Percentiles rank a stretch among this genome's conserved stretches.
Evolutionary conservation across 2,113 vertebrate species (phyloP).

Genomic region (Setophaga petechia): DNA sequence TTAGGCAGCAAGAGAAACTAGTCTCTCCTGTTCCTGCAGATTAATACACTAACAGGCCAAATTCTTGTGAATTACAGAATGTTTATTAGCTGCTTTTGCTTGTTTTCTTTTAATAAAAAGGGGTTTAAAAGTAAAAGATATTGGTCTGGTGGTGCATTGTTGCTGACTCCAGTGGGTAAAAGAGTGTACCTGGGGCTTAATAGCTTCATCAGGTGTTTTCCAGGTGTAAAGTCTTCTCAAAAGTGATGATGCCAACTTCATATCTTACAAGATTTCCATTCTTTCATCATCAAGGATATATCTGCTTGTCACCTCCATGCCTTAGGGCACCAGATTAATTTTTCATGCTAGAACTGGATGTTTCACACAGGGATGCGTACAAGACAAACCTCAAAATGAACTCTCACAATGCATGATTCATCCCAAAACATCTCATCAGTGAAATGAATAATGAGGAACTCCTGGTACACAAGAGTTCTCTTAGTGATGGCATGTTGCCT

Average conservation of each 20-base stretch:
- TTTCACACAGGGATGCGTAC: background rate
- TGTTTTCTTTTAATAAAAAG: background rate
- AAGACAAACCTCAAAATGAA: constrained; percentile 1
- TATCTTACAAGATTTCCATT: background rate
- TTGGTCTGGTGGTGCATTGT: background rate
- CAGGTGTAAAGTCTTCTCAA: background rate
- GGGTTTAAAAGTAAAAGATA: background rate
- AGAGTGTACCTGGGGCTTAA: background rate
- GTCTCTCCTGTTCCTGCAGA: background rate
- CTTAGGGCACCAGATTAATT: background rate
- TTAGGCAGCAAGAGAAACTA: background rate
- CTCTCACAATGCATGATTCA: background rate
- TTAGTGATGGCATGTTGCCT: background rate
- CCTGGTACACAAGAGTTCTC: background rate
- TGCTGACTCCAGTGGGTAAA: background rate
- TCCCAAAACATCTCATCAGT: background rate
- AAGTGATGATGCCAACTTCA: background rate
- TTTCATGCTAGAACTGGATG: background rate
- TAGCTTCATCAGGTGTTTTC: background rate
- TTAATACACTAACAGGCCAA: background rate
- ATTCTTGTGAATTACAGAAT: background rate
- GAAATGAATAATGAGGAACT: constrained; percentile 23
- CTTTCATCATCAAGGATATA: background rate
- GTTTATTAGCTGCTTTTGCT: background rate
- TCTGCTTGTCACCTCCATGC: background rate